Evolutionary conservation across 2,113 vertebrate species (phyloP).

Genomic region (Parotia lawesii): DNA sequence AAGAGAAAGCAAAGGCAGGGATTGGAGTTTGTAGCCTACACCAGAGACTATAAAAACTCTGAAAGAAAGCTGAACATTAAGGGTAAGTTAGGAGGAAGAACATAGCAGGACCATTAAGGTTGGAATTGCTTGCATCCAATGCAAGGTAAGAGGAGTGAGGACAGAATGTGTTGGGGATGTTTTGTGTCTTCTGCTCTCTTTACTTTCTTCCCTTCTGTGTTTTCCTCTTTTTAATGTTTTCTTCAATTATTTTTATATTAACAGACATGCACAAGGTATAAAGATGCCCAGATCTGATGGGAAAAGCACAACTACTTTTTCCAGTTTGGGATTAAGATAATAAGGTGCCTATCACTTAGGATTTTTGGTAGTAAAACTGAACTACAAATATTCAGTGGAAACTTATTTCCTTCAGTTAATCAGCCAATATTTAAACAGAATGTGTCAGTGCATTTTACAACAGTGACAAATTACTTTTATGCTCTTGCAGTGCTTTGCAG

Average conservation of each 20-base stretch:
- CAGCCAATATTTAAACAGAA: constrained; percentile 2
- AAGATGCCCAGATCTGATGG: not conserved
- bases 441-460: not conserved
- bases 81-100: constrained; percentile 35
- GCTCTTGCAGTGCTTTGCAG: not conserved
- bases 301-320: not conserved
- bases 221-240: not conserved
- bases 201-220: not conserved
- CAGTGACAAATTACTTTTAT: not conserved
- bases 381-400: not conserved
- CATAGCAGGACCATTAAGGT: constrained; percentile 1
- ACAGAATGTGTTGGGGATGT: not conserved
- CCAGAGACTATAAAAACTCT: constrained; percentile 60
- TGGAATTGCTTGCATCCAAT: constrained; percentile 36
- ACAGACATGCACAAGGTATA: not conserved
- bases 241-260: not conserved
- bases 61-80: constrained; percentile 40
- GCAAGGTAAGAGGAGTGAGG: constrained; percentile 70
- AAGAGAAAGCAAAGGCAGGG: constrained; percentile 78
- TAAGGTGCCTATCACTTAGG: not conserved
- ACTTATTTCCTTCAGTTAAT: not conserved
- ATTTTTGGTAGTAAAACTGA: not conserved
- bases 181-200: not conserved
- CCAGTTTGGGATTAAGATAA: not conserved
- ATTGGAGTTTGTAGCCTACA: constrained; percentile 61